These are phyloP conservation scores for Clarias fuscus DNA, from an alignment of 2,797 vertebrate genomes.

Conservation along the genomic window DNA sequence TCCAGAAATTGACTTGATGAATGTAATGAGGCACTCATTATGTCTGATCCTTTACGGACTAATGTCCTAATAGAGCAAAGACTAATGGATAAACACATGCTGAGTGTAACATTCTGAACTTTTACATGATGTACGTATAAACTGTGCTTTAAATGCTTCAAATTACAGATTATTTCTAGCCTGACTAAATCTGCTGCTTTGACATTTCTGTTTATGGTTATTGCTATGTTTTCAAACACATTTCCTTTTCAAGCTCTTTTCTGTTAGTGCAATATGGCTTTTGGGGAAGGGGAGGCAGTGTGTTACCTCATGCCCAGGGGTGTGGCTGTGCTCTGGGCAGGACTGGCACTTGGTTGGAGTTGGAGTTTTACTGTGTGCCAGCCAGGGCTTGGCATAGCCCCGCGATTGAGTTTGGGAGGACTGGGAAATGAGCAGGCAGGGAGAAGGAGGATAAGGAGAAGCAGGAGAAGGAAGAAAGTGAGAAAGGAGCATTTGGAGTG, in stretches of 20 bases:
- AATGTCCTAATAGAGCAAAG: background rate
- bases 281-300: slow-evolving; percentile 61
- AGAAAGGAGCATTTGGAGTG: slow-evolving; percentile 12
- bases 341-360: slow-evolving; percentile 89
- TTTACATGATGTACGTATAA: background rate
- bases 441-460: slow-evolving; percentile 14
- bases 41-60: background rate
- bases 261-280: slow-evolving; percentile 67
- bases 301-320: slow-evolving; percentile 88
- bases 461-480: slow-evolving; percentile 35
- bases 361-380: slow-evolving; percentile 98
- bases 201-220: slow-evolving; percentile 13
- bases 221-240: slow-evolving; percentile 23
- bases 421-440: slow-evolving; percentile 69
- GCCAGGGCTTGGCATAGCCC: slow-evolving; percentile 99
- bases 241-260: slow-evolving; percentile 39
- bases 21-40: background rate
- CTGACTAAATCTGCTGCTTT: background rate
- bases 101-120: background rate
- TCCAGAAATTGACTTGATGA: slow-evolving; percentile 12
- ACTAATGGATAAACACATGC: background rate
- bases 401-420: slow-evolving; percentile 91
- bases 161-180: background rate
- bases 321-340: slow-evolving; percentile 86
- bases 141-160: background rate